Conservation (phyloP, 1,140 invertebrate species). For the Drosophila nebulosa region DNA sequence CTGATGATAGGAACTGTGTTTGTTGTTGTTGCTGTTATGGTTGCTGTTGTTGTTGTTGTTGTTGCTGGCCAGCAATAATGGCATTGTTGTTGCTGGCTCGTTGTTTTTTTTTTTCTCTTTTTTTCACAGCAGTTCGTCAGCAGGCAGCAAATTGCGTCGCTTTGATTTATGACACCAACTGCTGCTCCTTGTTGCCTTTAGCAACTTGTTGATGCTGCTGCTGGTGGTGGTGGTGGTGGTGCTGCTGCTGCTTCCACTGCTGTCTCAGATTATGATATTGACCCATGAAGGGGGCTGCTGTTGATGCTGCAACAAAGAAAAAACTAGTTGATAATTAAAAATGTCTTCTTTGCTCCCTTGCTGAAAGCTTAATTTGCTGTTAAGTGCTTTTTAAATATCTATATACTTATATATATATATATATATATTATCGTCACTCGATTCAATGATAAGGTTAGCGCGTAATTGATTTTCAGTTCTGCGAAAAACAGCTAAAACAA, state of each 20-base stretch:
- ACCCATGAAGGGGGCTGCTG: slow-evolving; percentile 65
- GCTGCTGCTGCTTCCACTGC: slow-evolving; percentile 17
- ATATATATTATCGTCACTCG: slow-evolving; percentile 34
- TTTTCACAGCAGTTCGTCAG: slow-evolving; percentile 68
- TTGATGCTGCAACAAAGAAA: slow-evolving; percentile 32
- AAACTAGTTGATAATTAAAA: slow-evolving; percentile 68
- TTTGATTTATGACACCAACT: slow-evolving; percentile 72
- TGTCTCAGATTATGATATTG: slow-evolving; percentile 79
- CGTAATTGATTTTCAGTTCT: slow-evolving; percentile 56
- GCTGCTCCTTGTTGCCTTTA: slow-evolving; percentile 54
- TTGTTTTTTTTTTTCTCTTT: no score
- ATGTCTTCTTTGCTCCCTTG: slow-evolving; percentile 57
- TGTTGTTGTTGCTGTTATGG: slow-evolving; percentile 22
- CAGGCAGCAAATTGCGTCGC: slow-evolving; percentile 77
- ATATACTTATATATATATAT: slow-evolving; percentile 16
- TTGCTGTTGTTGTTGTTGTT: slow-evolving; percentile 19
- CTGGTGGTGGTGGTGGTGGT: slow-evolving; percentile 47
- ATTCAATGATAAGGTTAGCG: slow-evolving; percentile 29
- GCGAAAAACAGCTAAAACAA: slow-evolving; percentile 15
- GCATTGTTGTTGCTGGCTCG: slow-evolving; percentile 41
- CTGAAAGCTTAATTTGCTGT: slow-evolving; percentile 72
- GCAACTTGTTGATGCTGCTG: slow-evolving; percentile 61
- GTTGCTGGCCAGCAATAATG: slow-evolving; percentile 51
- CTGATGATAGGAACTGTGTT: slow-evolving; percentile 63
- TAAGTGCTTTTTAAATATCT: slow-evolving; percentile 71